A percentile compares a stretch with the other conserved stretches of the same genome.
These are phyloP conservation scores for Parapristionchus giblindavisi DNA, from an alignment of 2,888 invertebrate species.

Conservation along the genomic window DNA sequence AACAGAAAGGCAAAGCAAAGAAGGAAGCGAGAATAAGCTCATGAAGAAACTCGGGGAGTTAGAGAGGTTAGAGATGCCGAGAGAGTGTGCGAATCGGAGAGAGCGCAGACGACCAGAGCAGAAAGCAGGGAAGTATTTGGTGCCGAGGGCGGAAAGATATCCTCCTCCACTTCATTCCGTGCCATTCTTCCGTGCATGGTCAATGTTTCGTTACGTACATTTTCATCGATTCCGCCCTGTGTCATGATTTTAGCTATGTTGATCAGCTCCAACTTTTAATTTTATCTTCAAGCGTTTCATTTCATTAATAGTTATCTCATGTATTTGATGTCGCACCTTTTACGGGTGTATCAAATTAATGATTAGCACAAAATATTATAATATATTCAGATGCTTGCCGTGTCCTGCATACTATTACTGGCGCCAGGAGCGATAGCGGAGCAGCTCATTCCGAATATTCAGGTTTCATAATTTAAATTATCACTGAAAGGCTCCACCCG, in stretches of 20 bases:
- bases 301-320: background rate
- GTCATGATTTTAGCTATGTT: too few relatives aligned
- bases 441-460: constrained; percentile 12
- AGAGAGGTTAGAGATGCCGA: background rate
- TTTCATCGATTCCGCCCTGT: too few relatives aligned
- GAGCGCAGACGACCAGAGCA: too few relatives aligned
- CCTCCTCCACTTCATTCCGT: background rate
- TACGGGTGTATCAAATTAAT: background rate
- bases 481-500: too few relatives aligned
- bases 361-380: background rate
- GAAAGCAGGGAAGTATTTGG: constrained; percentile 15
- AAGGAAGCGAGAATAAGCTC: background rate
- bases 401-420: constrained; percentile 5
- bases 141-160: constrained; percentile 24
- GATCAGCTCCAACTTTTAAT: too few relatives aligned
- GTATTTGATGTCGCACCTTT: background rate
- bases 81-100: constrained; percentile 4
- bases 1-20: background rate
- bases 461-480: too few relatives aligned
- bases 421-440: background rate
- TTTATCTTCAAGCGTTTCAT: background rate
- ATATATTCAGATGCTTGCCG: background rate
- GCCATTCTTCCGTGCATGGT: too few relatives aligned
- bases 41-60: background rate
- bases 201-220: too few relatives aligned